Evolutionary conservation across 2,888 invertebrate species (phyloP).

Genomic region (Linnaemya vulpina): DNA sequence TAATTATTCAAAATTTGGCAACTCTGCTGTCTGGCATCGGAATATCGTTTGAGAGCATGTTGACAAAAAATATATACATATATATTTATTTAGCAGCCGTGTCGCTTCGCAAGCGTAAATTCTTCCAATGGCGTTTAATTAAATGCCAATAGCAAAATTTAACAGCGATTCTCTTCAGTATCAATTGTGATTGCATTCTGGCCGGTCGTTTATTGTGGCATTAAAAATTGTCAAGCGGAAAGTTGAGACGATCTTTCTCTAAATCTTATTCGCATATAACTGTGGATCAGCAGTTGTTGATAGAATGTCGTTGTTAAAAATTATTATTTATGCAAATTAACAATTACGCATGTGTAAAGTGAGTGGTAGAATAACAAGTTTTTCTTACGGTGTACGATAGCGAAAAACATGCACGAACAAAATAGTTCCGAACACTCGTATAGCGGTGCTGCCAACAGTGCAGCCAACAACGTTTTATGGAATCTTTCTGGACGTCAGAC

Average conservation of each 20-base stretch:
- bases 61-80: too few species aligned
- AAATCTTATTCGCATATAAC: not conserved
- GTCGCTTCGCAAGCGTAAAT: not conserved
- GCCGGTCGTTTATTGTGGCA: constrained; percentile 31
- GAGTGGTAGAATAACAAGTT: not conserved
- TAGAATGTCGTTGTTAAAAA: constrained; percentile 1
- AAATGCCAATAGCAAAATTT: not conserved
- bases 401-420: constrained; percentile 58
- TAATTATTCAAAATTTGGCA: too few species aligned
- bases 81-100: not conserved
- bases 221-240: not conserved
- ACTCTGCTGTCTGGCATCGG: not conserved
- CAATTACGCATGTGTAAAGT: constrained; percentile 47
- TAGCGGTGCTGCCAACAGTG: constrained; percentile 46
- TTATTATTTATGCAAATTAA: constrained; percentile 1
- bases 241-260: not conserved
- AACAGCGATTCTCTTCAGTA: constrained; percentile 55
- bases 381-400: constrained; percentile 8
- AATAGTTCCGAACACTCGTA: constrained; percentile 49
- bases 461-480: constrained; percentile 77
- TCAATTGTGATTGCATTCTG: constrained; percentile 51
- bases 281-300: constrained; percentile 7
- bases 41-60: not conserved
- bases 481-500: constrained; percentile 76
- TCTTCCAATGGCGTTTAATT: constrained; percentile 14